phyloP scores from a whole-genome alignment of 2,797 vertebrate species.

The Choloepus didactylus region DNA sequence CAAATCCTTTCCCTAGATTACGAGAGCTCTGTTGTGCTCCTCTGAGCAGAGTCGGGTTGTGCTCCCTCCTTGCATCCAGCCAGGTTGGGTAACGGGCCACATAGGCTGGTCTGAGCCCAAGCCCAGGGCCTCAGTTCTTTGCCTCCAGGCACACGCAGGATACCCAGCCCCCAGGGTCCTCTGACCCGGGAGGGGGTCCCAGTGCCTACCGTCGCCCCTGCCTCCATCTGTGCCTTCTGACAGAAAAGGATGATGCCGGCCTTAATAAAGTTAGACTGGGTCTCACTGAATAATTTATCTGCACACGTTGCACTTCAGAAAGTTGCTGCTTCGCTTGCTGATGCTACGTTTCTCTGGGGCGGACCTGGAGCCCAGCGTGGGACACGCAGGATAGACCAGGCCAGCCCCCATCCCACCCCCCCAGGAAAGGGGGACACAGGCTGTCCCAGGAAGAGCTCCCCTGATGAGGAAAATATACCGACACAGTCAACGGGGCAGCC shows the following conservation, averaged over 20 bases:
- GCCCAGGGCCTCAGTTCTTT: neutral
- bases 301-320: constrained; percentile 73
- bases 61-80: neutral
- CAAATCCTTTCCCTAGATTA: neutral
- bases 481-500: neutral
- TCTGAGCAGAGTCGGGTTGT: accelerated
- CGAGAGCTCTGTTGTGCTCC: neutral
- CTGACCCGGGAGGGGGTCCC: neutral
- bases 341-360: constrained; percentile 58
- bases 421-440: accelerated
- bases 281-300: constrained; percentile 77
- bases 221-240: neutral
- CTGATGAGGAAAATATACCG: accelerated
- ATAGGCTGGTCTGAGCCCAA: accelerated
- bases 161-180: accelerated
- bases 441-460: neutral
- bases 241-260: constrained; percentile 56
- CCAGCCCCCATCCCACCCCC: accelerated
- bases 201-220: accelerated
- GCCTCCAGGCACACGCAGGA: accelerated
- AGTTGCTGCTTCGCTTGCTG: constrained; percentile 70
- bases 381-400: neutral
- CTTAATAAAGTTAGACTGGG: constrained; percentile 71
- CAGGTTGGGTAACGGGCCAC: neutral
- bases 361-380: neutral